Percentiles rank a stretch among this genome's conserved stretches.
These are phyloP conservation scores for Psilopsiagon aurifrons DNA, from an alignment of 2,113 vertebrate species.

Conservation along the genomic window DNA sequence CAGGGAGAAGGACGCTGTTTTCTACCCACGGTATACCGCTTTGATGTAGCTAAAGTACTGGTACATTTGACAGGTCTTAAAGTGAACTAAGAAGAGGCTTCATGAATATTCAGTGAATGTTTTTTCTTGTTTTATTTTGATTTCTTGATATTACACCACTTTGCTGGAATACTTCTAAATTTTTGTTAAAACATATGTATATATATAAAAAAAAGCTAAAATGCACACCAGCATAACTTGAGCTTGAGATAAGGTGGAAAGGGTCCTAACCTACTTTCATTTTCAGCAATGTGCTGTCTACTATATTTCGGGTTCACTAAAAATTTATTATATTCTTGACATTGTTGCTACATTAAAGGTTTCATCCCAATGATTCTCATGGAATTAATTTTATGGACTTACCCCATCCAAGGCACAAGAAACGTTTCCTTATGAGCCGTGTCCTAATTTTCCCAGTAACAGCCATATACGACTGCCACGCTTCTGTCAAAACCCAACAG, in stretches of 20 bases:
- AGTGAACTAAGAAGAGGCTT: constrained; percentile 73
- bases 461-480: constrained; percentile 99
- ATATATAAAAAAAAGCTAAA: neutral
- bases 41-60: constrained; percentile 85
- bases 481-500: constrained; percentile 99
- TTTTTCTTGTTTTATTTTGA: constrained; percentile 37
- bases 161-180: constrained; percentile 34
- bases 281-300: neutral
- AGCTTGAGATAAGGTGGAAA: neutral
- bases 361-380: neutral
- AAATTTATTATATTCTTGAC: neutral
- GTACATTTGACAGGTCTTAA: constrained; percentile 76
- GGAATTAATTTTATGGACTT: constrained; percentile 60
- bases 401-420: constrained; percentile 99
- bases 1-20: constrained; percentile 14
- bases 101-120: constrained; percentile 20
- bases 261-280: neutral
- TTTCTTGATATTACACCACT: constrained; percentile 3
- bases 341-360: neutral
- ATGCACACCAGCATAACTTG: neutral
- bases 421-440: constrained; percentile 96
- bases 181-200: constrained; percentile 18
- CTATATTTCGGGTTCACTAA: neutral
- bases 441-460: constrained; percentile 98
- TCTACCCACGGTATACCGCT: constrained; percentile 18